These are phyloP conservation scores for Aleiodes testaceus DNA, from an alignment of 2,888 invertebrate species.

Conservation along the genomic window DNA sequence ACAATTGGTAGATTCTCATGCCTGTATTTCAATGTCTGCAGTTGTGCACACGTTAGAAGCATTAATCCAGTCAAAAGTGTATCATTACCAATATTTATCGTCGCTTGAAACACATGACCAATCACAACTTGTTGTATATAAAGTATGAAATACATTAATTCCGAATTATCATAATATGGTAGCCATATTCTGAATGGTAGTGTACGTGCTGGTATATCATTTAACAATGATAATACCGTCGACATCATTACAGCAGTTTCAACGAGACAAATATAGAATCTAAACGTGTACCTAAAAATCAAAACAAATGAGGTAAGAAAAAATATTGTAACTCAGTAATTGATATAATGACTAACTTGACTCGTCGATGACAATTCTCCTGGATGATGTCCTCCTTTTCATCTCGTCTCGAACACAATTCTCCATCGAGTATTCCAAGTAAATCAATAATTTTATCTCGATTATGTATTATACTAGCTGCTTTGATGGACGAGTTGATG, in stretches of 20 bases:
- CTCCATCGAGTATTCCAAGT: neutral
- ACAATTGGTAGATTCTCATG: neutral
- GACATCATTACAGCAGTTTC: conserved; percentile 3
- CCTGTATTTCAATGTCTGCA: conserved; percentile 1
- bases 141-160: conserved; percentile 11
- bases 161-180: conserved; percentile 15
- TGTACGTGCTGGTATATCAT: neutral
- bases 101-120: neutral
- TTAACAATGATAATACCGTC: conserved; percentile 8
- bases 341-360: too few relatives aligned
- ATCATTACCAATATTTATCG: conserved; percentile 26
- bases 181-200: conserved; percentile 32
- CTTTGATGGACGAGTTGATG: conserved; percentile 42
- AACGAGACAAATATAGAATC: conserved; percentile 4
- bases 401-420: too few relatives aligned
- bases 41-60: neutral
- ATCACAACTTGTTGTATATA: conserved; percentile 12
- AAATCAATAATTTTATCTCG: conserved; percentile 27
- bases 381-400: neutral
- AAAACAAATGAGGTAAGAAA: neutral
- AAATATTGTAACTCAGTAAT: too few relatives aligned
- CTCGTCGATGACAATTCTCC: too few relatives aligned
- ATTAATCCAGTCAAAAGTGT: conserved; percentile 28
- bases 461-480: conserved; percentile 30
- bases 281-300: conserved; percentile 4